Percentiles rank a stretch among this genome's conserved stretches.
phyloP scores from a whole-genome alignment of 2,797 vertebrate species.

The Poeciliopsis gracilis region DNA sequence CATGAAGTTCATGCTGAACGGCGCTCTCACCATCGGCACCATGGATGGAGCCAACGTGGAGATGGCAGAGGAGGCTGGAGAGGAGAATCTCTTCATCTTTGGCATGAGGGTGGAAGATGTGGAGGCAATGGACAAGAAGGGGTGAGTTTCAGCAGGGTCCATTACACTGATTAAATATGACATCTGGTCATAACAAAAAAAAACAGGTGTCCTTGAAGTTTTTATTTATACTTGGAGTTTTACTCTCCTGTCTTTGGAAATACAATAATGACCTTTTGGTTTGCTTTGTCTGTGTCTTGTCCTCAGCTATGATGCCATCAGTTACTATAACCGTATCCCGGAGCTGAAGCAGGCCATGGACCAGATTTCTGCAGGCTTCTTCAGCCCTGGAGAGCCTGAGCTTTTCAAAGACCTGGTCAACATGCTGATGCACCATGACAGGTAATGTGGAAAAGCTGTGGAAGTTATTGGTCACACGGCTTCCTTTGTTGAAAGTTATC shows the following conservation, averaged over 20 bases:
- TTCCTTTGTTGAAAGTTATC: neutral
- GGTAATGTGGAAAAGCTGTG: slow-evolving; percentile 67
- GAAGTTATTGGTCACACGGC: neutral
- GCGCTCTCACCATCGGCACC: slow-evolving; percentile 91
- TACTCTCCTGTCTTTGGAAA: neutral
- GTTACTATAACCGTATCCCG: slow-evolving; percentile 87
- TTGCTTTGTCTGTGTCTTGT: neutral
- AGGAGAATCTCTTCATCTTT: slow-evolving; percentile 92
- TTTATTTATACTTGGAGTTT: neutral
- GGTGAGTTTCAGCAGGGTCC: slow-evolving; percentile 58
- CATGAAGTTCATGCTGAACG: slow-evolving; percentile 96
- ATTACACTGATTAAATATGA: neutral
- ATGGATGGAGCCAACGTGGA: slow-evolving; percentile 94
- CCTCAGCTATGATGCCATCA: slow-evolving; percentile 85
- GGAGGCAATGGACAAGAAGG: slow-evolving; percentile 85
- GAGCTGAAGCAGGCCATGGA: slow-evolving; percentile 88
- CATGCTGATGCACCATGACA: slow-evolving; percentile 92
- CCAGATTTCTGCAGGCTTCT: slow-evolving; percentile 88
- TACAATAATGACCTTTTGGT: neutral
- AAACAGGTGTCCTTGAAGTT: neutral
- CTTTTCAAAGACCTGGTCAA: slow-evolving; percentile 91
- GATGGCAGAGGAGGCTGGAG: slow-evolving; percentile 91
- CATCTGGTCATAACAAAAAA: neutral
- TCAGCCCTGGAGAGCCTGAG: slow-evolving; percentile 85
- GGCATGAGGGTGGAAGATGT: slow-evolving; percentile 92